Base-by-base conservation (phyloP, 2,113 vertebrate species). In the Chloroceryle aenea region DNA sequence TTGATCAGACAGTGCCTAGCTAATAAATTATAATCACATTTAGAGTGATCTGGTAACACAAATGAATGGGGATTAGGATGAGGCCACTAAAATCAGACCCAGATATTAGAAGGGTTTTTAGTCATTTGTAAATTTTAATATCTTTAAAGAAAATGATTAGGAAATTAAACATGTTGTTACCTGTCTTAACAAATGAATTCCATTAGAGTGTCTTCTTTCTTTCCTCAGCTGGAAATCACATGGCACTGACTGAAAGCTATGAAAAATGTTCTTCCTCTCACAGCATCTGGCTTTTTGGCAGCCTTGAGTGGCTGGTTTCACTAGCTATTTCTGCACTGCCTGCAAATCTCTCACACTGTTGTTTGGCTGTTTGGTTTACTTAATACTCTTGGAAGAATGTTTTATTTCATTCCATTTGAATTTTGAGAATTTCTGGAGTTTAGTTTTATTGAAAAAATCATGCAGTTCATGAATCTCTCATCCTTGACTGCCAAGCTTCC, bases 271-370 rank as follows among this genome's bases (percentile, higher is more conserved):
- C 80, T 52, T 78, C 63, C 19, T 53, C n/a, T 81, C 48, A 58
- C 58, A 89, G 61, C 72, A 80, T 91, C 73, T 95, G 78, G 22
- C 43, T 87, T 85, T 68, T 91, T 93, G 38, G 95, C 93, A 94
- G 64, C 6, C 64, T 90, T 78, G 55, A 80, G 45, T 67, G 82
- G 15, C 52, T 96, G 59, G 45, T 88, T 96, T 94, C 77, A 87
- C 52, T 81, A 52, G 40, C 36, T 89, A 30, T 63, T 80, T 85
- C 50, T 85, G 32, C 34, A 40, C 30, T 89, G 77, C 66, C 79
- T 82, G 14, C 62, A 90, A 76, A 85, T 58, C 69, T 96, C 59
- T 94, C 34, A 56, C 47, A 48, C 32, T 56, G 32, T 56, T 59
- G 4, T 85, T 91, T 58, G 42, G 23, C 58, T 91, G 34, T 87